A percentile compares a stretch with the other conserved stretches of the same genome.
Conservation (phyloP, 2,113 vertebrate genomes). For the Telmatochromis sp. region DNA sequence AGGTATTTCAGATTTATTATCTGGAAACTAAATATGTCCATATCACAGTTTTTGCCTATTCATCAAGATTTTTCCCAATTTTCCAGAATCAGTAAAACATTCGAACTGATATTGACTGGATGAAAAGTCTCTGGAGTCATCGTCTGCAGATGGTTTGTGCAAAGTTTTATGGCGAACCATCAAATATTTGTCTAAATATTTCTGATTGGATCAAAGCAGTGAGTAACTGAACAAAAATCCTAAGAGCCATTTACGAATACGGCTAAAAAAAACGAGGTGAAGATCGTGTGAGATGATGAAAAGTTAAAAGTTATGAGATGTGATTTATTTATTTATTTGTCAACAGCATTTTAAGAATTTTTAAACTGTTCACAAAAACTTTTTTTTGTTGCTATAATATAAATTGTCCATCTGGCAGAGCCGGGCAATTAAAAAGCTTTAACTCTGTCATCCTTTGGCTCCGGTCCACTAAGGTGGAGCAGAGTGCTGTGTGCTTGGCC, state of each 20-base stretch:
- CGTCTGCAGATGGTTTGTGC: background rate
- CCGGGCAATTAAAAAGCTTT: background rate
- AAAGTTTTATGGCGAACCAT: background rate
- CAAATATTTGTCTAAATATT: background rate
- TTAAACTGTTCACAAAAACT: background rate
- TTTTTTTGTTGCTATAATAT: background rate
- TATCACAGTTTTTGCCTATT: background rate
- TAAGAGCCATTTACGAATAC: background rate
- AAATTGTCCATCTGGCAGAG: background rate
- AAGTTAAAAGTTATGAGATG: background rate
- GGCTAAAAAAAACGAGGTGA: background rate
- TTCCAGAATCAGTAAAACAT: background rate
- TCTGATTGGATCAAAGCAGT: background rate
- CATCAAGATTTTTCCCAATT: background rate
- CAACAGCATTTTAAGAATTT: background rate
- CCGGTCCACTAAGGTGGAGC: background rate
- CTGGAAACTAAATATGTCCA: background rate
- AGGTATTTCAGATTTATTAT: background rate
- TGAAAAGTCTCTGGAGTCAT: background rate
- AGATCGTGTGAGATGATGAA: background rate
- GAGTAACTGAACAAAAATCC: background rate
- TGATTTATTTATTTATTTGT: background rate
- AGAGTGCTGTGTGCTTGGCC: background rate
- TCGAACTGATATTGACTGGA: background rate
- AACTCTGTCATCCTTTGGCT: background rate